phyloP scores from a whole-genome alignment of 2,797 vertebrate genomes.

The Fringilla coelebs region DNA sequence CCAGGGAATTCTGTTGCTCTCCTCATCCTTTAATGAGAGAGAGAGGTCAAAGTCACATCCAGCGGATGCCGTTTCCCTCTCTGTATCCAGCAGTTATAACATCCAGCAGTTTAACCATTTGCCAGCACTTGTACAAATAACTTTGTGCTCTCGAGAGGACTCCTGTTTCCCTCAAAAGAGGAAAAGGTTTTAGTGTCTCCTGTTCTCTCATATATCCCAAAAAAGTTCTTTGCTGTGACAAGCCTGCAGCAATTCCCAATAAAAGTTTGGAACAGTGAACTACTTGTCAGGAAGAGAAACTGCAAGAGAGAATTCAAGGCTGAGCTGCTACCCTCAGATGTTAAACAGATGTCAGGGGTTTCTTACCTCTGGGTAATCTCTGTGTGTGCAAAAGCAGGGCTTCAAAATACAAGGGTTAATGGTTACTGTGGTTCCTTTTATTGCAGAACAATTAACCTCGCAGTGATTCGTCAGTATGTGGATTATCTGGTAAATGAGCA shows the following conservation, averaged over 20 bases:
- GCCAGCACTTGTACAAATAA: background rate
- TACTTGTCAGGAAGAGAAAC: background rate
- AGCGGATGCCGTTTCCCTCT: background rate
- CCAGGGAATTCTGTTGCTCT: background rate
- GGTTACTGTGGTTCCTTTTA: background rate
- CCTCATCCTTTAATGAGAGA: background rate
- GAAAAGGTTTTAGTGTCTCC: background rate
- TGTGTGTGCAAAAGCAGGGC: background rate
- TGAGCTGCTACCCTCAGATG: background rate
- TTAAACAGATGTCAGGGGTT: background rate
- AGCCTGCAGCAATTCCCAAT: background rate
- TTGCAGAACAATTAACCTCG: conserved; percentile 86
- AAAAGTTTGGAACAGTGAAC: background rate
- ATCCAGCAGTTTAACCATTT: conserved; percentile 1
- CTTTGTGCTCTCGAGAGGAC: background rate
- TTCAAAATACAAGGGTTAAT: background rate
- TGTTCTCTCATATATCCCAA: background rate
- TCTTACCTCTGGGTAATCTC: background rate
- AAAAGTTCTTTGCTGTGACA: background rate
- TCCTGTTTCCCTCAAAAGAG: background rate
- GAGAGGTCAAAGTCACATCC: conserved; percentile 39
- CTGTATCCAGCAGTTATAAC: background rate
- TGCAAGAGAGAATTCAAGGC: background rate
- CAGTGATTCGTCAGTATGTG: conserved; percentile 84
- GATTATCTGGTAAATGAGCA: conserved; percentile 87